These are phyloP conservation scores for Hesperia comma DNA, from an alignment of 2,888 invertebrate genomes.

Conservation along the genomic window DNA sequence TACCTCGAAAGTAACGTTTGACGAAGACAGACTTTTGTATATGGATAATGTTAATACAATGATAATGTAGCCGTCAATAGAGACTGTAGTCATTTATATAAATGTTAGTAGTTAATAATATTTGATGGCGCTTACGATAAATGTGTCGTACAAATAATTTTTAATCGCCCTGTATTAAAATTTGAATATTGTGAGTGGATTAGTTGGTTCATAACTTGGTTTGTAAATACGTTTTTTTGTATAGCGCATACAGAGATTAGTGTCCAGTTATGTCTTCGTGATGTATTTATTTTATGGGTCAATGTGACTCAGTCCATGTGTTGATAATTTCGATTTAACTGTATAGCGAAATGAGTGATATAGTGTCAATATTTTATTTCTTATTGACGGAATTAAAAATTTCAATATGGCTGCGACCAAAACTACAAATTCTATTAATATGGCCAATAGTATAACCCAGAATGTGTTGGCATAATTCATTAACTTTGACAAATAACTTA, in stretches of 20 bases:
- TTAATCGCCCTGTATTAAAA: slow-evolving; percentile 23
- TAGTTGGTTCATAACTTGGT: slow-evolving; percentile 48
- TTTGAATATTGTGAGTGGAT: slow-evolving; percentile 41
- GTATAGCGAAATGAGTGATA: slow-evolving; percentile 36
- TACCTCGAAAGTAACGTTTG: slow-evolving; percentile 35
- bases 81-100: slow-evolving; percentile 77
- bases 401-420: neutral
- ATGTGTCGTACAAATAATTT: slow-evolving; percentile 20
- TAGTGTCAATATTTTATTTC: slow-evolving; percentile 43
- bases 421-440: slow-evolving; percentile 5
- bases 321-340: slow-evolving; percentile 36
- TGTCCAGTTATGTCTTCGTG: slow-evolving; percentile 27
- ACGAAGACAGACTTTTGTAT: slow-evolving; percentile 35
- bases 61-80: slow-evolving; percentile 66
- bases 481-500: neutral
- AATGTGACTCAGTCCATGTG: slow-evolving; percentile 34
- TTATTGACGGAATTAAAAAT: slow-evolving; percentile 22
- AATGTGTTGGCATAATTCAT: slow-evolving; percentile 4
- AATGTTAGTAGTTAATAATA: slow-evolving; percentile 74
- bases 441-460: slow-evolving; percentile 13
- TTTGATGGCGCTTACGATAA: slow-evolving; percentile 61
- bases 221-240: slow-evolving; percentile 63
- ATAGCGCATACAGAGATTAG: slow-evolving; percentile 38
- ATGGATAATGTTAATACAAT: slow-evolving; percentile 39
- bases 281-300: slow-evolving; percentile 32